Base-by-base conservation (phyloP, 2,797 vertebrate species). In the Sebastes aleutianus region DNA sequence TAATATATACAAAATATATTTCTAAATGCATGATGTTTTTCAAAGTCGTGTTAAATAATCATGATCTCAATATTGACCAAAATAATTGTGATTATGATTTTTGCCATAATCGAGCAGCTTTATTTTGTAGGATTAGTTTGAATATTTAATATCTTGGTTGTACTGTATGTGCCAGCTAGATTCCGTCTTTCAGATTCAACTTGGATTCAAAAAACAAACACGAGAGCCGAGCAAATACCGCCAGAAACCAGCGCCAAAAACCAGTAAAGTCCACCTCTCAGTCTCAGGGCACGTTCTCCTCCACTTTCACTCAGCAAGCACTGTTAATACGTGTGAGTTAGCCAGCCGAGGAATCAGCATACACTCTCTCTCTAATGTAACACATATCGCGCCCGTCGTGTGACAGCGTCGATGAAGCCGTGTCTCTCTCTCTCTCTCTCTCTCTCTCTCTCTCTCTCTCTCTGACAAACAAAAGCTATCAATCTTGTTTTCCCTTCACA, bases 401-500 rank as follows among this genome's bases (percentile, higher is more conserved):
- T 32, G 61, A 57, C 43, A 3, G 47, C 56, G 0, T 75, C 20
- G 4, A 85, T 66, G 64, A 59, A 76, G 79, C 80, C 1, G 24
- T 7, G 32, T 63, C 63, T 69, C 39, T 70, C 50, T 61, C 36
- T 54, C 2, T 7, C 54, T 10, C 34, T 54, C 2, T 7, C 32
- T 34, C 2, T 7, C 32, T 34, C 32, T 34, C 34, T 36, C 34
- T 12, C 34, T 36, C 34, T 62, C 70, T 64, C 36, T 54, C 2
- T 6, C 59, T 11, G 39, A 80, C 74, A 78, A 82, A 82, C 74
- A 71, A 73, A 77, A 73, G 16, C 76, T 79, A 85, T 83, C 71
- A 70, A 79, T 86, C 78, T 82, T 73, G 26, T 73, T 82, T 81
- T 78, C 18, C 56, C 59, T 29, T 80, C 61, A 13, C 57, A 24